Evolutionary conservation across 2,888 invertebrate species (phyloP), one percentile per base, ranked within the genome.

Genomic region (Chironomus riparius): DNA sequence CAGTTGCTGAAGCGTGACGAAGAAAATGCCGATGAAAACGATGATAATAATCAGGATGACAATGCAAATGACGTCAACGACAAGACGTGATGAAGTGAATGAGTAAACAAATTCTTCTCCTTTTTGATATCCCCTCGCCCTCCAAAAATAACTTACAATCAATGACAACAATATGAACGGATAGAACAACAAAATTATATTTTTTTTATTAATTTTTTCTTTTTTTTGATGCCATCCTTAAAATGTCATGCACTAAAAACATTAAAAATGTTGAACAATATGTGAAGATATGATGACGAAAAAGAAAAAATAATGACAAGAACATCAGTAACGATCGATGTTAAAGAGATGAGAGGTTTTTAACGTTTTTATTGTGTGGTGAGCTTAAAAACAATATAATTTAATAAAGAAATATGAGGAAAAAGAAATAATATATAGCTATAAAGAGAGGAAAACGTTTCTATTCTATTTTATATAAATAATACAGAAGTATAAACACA

Each of bases 1-100:
- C 81, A 84, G 80, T 81, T 84, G 77, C 78, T 84, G 76, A 81
- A 81, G 74, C 80, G 81, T 18, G 79, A 78, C 21, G 77, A 79
- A 77, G 80, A 81, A 12, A 15, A 72, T 73, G 77, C 79, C 24
- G 80, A 81, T 73, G 80, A 81, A 22, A 81, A 80, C 48, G 82
- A 83, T 70, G 81, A 82, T 70, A 73, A 62, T 22, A 78, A 78
- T 77, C 76, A 76, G 68, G 76, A 76, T 47, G 72, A 72, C 72
- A 72, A 72, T 72, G 61, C 61, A 28, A 72, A 72, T 62, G 72
- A 72, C 61, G 72, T 24, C 56, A 56, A 56, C 24, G 71, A 74
- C 7, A 65, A 28, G 28, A 74, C 74, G 68, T 74, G 74, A 74
- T 74, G 68, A 47, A 72, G 72, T 50, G 62, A 62, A 72, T 72